Evolutionary conservation across 2,113 vertebrate genomes (phyloP).

Genomic region (Archocentrus centrarchus): DNA sequence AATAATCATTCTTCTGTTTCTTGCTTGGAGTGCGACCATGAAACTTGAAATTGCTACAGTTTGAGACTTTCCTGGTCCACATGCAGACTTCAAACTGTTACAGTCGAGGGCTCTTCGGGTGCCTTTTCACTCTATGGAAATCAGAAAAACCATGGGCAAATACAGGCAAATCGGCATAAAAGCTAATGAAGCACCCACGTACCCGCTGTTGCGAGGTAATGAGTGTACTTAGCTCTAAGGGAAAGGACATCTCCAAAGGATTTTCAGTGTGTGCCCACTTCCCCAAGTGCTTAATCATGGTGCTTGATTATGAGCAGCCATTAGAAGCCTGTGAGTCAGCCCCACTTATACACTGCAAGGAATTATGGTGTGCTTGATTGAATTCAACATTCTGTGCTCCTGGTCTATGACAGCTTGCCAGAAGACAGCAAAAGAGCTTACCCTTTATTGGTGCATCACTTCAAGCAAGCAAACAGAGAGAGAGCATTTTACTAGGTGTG

Average conservation of each 20-base stretch:
- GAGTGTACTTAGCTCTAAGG: slow-evolving; percentile 77
- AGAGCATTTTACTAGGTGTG: slow-evolving; percentile 23
- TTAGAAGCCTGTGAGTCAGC: slow-evolving; percentile 75
- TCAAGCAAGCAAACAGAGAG: slow-evolving; percentile 31
- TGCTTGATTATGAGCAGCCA: slow-evolving; percentile 80
- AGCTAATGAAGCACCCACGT: slow-evolving; percentile 79
- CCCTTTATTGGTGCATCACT: slow-evolving; percentile 48
- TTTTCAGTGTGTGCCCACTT: slow-evolving; percentile 75
- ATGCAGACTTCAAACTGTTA: slow-evolving; percentile 57
- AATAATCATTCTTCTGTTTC: slow-evolving; percentile 10
- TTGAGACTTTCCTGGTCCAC: slow-evolving; percentile 43
- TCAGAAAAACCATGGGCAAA: slow-evolving; percentile 66
- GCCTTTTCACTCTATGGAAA: slow-evolving; percentile 63
- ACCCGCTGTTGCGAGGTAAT: slow-evolving; percentile 70
- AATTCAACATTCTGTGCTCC: slow-evolving; percentile 63
- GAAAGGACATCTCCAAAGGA: slow-evolving; percentile 76
- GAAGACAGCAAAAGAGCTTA: slow-evolving; percentile 38
- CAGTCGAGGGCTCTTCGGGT: slow-evolving; percentile 63
- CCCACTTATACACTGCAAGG: slow-evolving; percentile 71
- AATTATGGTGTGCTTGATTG: slow-evolving; percentile 73
- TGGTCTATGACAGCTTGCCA: slow-evolving; percentile 53
- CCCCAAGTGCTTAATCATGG: slow-evolving; percentile 78
- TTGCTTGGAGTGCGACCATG: slow-evolving; percentile 24
- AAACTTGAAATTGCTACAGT: slow-evolving; percentile 52
- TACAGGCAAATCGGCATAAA: slow-evolving; percentile 67